Evolutionary conservation across 2,888 invertebrate genomes (phyloP), one percentile per base, ranked within the genome.

Genomic region (Epicampocera succincta): DNA sequence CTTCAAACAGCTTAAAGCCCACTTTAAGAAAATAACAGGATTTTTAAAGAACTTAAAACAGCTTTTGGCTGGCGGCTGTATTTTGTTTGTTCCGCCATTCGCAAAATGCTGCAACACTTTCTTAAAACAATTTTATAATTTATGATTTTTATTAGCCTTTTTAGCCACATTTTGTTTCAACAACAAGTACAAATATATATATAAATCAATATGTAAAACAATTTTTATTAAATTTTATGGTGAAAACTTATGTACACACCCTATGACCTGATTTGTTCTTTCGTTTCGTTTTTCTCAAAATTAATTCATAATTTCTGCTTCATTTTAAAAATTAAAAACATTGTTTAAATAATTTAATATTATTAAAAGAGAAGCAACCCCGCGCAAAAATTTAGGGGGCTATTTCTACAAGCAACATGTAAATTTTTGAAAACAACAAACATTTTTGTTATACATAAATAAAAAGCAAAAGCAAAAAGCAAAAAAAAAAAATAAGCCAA

Each of bases 161-260:
- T 83, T 83, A 83, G 80, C 79, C 80, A 80, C 21, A 80, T 80
- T 79, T 75, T 82, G 69, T 82, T 82, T 82, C 66, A 82, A 82
- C 82, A 82, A 78, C 78, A 78, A 82, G 82, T 83, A 80, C 79
- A 80, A 83, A 83, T 76, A 80, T 80, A 80, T 80, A 80, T 73
- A 68, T 73, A 72, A 79, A 79, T 33, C 33, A 33, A 33, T 33
- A 33, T 78, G 72, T 79, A 79, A 79, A 66, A 78, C 8, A 79
- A 79, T 66, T 73, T 79, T 79, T 79, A 66, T 79, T 79, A 73
- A 79, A 79, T 73, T 80, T 80, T 69, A 69, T 58, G 54, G 54
- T 69, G 58, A 69, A 82, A 66, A 71, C 66, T 74, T 71, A n/a
- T n/a, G n/a, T n/a, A 56, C 65, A 77, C 68, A 80, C 72, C 79